A percentile compares a stretch with the other conserved stretches of the same genome.
These are phyloP conservation scores for Pachymerium ferrugineum DNA, from an alignment of 2,888 invertebrate species.

Conservation along the genomic window DNA sequence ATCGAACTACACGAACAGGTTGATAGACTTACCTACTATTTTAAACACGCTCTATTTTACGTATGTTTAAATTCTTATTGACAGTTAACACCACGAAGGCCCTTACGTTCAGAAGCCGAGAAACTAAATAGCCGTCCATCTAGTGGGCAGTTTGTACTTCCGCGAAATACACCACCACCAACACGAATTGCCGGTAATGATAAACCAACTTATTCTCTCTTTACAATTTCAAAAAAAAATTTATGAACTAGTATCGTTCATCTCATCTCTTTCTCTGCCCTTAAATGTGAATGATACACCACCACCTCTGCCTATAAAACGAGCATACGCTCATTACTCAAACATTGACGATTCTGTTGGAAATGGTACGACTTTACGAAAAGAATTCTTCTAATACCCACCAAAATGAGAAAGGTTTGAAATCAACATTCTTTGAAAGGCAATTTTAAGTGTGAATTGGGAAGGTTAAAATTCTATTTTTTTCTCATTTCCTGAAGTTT, in stretches of 20 bases:
- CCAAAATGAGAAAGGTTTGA: conserved; percentile 27
- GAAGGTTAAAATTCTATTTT: too few species aligned
- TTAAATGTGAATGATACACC: conserved; percentile 39
- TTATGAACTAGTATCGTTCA: not conserved
- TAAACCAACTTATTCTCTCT: too few species aligned
- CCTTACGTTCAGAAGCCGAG: conserved; percentile 74
- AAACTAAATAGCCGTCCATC: conserved; percentile 68
- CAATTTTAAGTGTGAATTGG: too few species aligned
- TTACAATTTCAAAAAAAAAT: too few species aligned
- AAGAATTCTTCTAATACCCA: conserved; percentile 36
- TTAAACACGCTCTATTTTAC: conserved; percentile 32
- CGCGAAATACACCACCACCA: conserved; percentile 39
- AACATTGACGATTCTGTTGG: not conserved
- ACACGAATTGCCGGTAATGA: conserved; percentile 35
- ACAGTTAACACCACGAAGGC: conserved; percentile 79
- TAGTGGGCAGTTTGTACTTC: conserved; percentile 55
- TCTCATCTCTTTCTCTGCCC: conserved; percentile 33
- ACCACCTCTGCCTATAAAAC: conserved; percentile 40
- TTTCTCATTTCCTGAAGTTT: too few species aligned
- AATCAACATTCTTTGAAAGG: too few species aligned
- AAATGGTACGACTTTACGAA: conserved; percentile 29
- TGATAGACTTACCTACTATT: too few species aligned
- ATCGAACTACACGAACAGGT: conserved; percentile 77
- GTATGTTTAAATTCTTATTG: too few species aligned
- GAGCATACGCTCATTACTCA: conserved; percentile 34